Evolutionary conservation across 1,140 invertebrate species (phyloP), one percentile per base, ranked within the genome.

Genomic region (Drosophila parabipectinata): DNA sequence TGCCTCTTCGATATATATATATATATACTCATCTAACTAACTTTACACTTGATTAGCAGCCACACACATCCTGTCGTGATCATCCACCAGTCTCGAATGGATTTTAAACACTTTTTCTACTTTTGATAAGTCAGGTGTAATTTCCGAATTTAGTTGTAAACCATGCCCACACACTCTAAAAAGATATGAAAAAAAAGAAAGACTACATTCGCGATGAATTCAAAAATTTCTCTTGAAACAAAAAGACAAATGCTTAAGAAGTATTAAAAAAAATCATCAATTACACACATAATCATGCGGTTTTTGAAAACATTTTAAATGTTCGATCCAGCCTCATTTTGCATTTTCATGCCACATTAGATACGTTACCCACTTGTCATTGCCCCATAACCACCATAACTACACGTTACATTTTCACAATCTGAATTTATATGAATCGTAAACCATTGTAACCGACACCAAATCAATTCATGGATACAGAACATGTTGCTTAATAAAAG

Each of bases 61-160:
- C 26, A 28, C 26, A 60, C 28, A 68, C 51, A 57, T 73, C 18
- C 61, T 53, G 45, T 58, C 60, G 47, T 57, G 34, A 63, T 74
- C 51, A 52, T 44, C 62, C 63, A 54, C 53, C 73, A 58, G 73
- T 84, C 62, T 76, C 64, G 48, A 82, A 87, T 79, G 69, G 83
- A 87, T 87, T 87, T 87, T 88, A 87, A 87, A 85, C 83, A 85
- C 71, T 87, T 87, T 85, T 87, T 87, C 87, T 87, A 87, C 82
- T 87, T 87, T 87, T 87, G 78, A 87, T 87, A 87, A 87, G 75
- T 88, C 83, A 88, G 66, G 71, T 58, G 60, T 77, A 62, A 80
- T 84, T 85, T 84, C 81, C 67, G 77, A 87, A 63, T 88, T 82
- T 88, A 87, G 82, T 87, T 87, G 45, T 88, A 88, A 82, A 87